Base-by-base conservation (phyloP, 1,140 invertebrate species). In the Platyscapa corneri region DNA sequence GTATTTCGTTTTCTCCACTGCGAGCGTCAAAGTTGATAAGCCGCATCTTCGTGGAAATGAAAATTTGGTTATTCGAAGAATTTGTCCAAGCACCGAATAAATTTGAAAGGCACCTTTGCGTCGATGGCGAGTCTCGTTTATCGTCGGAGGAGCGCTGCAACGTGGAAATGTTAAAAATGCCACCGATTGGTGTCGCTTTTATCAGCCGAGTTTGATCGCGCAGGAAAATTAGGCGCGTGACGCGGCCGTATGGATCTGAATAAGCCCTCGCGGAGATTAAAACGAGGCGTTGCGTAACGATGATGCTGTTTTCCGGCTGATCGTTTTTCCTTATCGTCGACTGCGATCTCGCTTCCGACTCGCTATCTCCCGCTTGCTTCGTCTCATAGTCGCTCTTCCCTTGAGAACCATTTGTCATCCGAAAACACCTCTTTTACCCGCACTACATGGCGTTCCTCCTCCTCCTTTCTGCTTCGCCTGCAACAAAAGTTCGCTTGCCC, bases 291-390 rank as follows among this genome's bases (percentile, higher is more conserved):
- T 77, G 37, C 74, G 74, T 42, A 53, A 77, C 20, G 20, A 60
- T 78, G 23, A n/a, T 30, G 30, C 32, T 60, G 27, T 70, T 79
- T 39, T 42, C 53, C 46, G 72, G 46, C 56, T 84, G 5, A 53
- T 80, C 80, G 20, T 72, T 82, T 74, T 75, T 42, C 72, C 76
- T 77, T 80, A 53, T 75, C 49, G 70, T 82, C 76, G 27, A 75
- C 78, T 27, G 67, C 76, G 49, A 79, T 46, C 49, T 82, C 81
- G 64, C 84, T 87, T 72, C 67, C 82, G 27, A 67, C 72, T 79
- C 27, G 42, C 72, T 78, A 37, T n/a, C n/a, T 60, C 34, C n/a
- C 18, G 76, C 65, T 32, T 67, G n/a, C 20, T 67, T 42, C 20
- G 65, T n/a, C 39, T 82, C 80, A 82, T 72, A 46, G 65, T 72